phyloP scores from a whole-genome alignment of 2,797 vertebrate genomes.

The Sebastes umbrosus region DNA sequence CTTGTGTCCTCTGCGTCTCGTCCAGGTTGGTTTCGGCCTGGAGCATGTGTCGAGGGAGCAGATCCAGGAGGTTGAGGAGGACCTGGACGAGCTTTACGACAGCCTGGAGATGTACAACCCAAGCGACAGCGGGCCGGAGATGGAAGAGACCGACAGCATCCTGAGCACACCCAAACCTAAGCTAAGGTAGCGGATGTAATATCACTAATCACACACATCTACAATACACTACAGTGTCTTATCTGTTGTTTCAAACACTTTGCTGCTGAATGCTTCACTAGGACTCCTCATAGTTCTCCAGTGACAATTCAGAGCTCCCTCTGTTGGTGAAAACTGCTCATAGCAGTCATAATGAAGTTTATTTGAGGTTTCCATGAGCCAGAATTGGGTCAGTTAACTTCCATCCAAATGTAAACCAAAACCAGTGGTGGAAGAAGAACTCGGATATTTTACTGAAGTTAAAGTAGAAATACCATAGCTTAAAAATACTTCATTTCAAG shows the following conservation, averaged over 20 bases:
- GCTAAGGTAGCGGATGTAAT: conserved; percentile 39
- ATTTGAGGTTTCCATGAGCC: background rate
- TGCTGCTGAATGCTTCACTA: too few species aligned
- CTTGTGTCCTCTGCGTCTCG: background rate
- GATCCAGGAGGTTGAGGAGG: conserved; percentile 96
- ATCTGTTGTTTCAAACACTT: background rate
- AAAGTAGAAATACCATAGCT: too few species aligned
- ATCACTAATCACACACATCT: background rate
- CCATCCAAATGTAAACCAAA: background rate
- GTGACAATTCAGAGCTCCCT: conserved; percentile 30
- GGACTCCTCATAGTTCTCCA: background rate
- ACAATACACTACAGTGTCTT: background rate
- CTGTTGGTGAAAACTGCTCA: conserved; percentile 46
- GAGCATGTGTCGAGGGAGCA: conserved; percentile 92
- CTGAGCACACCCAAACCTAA: conserved; percentile 97
- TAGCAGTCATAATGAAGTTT: background rate
- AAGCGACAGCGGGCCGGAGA: conserved; percentile 96
- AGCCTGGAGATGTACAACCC: conserved; percentile 98
- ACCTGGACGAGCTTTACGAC: conserved; percentile 95
- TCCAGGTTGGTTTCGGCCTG: conserved; percentile 89
- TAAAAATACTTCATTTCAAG: too few species aligned
- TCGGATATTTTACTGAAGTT: too few species aligned
- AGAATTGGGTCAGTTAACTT: background rate
- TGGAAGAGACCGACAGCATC: conserved; percentile 97
- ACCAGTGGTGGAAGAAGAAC: background rate